Conservation (phyloP, 2,113 vertebrate genomes). For the western clawed frog (Xenopus tropicalis) region DNA sequence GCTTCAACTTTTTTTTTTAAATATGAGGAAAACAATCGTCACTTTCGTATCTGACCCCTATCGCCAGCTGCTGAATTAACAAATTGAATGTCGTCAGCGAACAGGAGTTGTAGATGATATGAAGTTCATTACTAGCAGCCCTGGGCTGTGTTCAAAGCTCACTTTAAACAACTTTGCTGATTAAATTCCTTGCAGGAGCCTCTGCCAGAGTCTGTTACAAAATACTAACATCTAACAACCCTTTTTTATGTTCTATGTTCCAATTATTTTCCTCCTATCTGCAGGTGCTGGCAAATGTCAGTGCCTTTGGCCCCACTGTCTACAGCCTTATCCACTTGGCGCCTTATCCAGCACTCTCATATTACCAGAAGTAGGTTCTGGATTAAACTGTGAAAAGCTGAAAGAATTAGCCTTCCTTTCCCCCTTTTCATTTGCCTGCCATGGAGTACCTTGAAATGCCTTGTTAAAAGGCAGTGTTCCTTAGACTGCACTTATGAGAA, state of each 20-base stretch:
- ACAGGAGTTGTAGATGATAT: constrained; percentile 73
- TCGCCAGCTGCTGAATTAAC: constrained; percentile 79
- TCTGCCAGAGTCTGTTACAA: constrained; percentile 72
- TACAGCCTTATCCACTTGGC: constrained; percentile 76
- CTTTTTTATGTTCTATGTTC: constrained; percentile 65
- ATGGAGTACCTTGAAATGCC: constrained; percentile 42
- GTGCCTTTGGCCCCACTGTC: constrained; percentile 64
- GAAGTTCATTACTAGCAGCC: constrained; percentile 68
- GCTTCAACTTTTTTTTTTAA: constrained; percentile 52
- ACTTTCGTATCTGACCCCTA: constrained; percentile 77
- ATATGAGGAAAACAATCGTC: constrained; percentile 66
- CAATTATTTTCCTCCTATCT: constrained; percentile 74
- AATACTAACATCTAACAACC: constrained; percentile 67
- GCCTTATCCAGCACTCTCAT: constrained; percentile 70
- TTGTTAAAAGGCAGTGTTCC: constrained; percentile 18
- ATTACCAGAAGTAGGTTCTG: constrained; percentile 64
- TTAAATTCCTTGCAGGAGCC: constrained; percentile 76
- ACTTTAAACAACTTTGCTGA: constrained; percentile 76
- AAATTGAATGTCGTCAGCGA: constrained; percentile 79
- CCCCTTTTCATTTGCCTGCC: constrained; percentile 45
- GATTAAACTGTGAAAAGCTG: constrained; percentile 67
- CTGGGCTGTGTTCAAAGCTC: constrained; percentile 64
- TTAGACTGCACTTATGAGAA: constrained; percentile 35
- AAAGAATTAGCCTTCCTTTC: constrained; percentile 51
- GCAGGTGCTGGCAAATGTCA: constrained; percentile 78